Evolutionary conservation across 1,140 invertebrate species (phyloP), one percentile per base, ranked within the genome.

Genomic region (Chlorops oryzae): DNA sequence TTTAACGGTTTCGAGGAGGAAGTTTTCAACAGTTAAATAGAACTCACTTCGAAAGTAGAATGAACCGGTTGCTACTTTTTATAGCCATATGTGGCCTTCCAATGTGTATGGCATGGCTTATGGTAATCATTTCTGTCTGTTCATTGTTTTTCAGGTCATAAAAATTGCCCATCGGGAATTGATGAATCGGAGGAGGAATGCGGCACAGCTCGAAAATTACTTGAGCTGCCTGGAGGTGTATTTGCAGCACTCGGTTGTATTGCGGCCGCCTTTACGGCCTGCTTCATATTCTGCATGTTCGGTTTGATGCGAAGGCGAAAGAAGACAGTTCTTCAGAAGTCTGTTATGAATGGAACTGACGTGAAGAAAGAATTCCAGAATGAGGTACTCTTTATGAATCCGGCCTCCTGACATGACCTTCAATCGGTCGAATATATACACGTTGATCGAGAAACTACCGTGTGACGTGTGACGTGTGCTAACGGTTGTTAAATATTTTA

Each of bases 391-490:
- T 75, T 81, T 57, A 76, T 80, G 56, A 80, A 78, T 60, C 76
- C 77, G 13, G 75, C 73, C 65, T 90, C 87, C 82, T 89, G 88
- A 83, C 86, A 88, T 59, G 84, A 83, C 69, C 82, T 85, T 73
- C 85, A 86, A 74, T 87, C 85, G 78, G 87, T 91, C 78, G 88
- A 91, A 70, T 90, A 87, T 69, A 90, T 90, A 64, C 86, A 89
- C 75, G 86, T 90, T 71, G 88, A 91, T 77, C 83, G 87, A 67
- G 87, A 90, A 75, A 90, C 87, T 60, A 90, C 87, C 54, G 88
- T 90, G 77, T 90, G 80, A 83, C 75, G 63, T 71, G 62, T 59
- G 61, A 63, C 61, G 57, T 60, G 61, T n/a, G n/a, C n/a, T n/a
- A n/a, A n/a, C n/a, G n/a, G n/a, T n/a, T n/a, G n/a, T n/a, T n/a